Conservation (phyloP, 2,113 vertebrate species). For the Athene noctua region DNA sequence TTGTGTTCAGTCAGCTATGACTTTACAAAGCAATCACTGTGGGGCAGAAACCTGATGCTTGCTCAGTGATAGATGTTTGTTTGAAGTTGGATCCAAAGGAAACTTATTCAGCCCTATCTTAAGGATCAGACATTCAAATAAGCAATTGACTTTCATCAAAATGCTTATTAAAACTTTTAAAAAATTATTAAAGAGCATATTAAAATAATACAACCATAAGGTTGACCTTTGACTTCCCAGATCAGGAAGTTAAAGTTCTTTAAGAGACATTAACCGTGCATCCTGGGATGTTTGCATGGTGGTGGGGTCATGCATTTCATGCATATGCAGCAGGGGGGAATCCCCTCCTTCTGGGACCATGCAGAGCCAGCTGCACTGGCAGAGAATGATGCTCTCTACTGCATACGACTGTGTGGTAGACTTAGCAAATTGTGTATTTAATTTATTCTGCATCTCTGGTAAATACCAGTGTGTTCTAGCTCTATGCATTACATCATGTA, state of each 20-base stretch:
- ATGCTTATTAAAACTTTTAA: not conserved
- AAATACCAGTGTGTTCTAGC: not conserved
- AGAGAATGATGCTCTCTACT: not conserved
- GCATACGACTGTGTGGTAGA: not conserved
- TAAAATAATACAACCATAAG: not conserved
- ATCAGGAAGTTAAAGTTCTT: not conserved
- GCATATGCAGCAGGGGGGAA: not conserved
- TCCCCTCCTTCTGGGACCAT: not conserved
- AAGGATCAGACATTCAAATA: not conserved
- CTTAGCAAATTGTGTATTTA: not conserved
- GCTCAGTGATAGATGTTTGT: not conserved
- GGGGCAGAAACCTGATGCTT: not conserved
- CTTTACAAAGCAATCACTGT: not conserved
- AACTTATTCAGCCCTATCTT: not conserved
- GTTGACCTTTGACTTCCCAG: not conserved
- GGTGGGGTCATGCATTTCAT: not conserved
- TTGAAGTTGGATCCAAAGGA: conserved; percentile 1
- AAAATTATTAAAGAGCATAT: not conserved
- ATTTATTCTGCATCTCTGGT: not conserved
- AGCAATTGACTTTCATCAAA: not conserved
- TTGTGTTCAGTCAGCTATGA: not conserved
- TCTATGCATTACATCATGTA: not conserved
- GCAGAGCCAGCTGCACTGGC: not conserved
- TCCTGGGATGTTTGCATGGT: not conserved
- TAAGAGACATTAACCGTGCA: not conserved